These are phyloP conservation scores for Dichetophora obliterata DNA, from an alignment of 2,888 invertebrate genomes.

Conservation along the genomic window DNA sequence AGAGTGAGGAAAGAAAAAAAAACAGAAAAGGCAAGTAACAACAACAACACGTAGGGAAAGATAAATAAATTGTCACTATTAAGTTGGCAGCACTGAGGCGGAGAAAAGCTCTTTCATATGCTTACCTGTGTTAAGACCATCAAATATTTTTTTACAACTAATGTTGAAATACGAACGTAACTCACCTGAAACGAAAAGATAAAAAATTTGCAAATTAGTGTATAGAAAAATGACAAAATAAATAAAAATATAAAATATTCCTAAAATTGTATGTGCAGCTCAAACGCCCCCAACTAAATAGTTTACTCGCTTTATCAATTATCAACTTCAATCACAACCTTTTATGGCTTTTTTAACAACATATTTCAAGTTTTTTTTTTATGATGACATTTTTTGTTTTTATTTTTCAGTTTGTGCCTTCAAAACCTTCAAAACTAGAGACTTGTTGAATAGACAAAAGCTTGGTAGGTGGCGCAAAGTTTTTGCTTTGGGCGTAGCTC, in stretches of 20 bases:
- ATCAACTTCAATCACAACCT: slow-evolving; percentile 1
- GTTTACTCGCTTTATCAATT: neutral
- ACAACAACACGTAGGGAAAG: neutral
- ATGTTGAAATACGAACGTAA: neutral
- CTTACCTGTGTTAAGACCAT: neutral
- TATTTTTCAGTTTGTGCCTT: neutral
- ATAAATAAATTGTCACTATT: neutral
- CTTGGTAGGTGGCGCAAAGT: slow-evolving; percentile 11
- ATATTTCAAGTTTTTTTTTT: neutral
- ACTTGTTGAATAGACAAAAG: neutral
- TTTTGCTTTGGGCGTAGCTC: slow-evolving; percentile 13
- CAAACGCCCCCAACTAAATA: neutral
- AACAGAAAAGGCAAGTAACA: neutral
- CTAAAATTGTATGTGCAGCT: neutral
- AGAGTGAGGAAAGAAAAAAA: neutral
- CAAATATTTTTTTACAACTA: neutral
- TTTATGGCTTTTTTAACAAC: neutral
- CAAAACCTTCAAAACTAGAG: neutral
- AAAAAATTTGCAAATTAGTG: neutral
- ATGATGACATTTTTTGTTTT: neutral
- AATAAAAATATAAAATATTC: neutral
- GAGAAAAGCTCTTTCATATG: slow-evolving; percentile 12
- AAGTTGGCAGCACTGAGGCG: slow-evolving; percentile 18
- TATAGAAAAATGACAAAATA: neutral
- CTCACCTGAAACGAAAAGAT: slow-evolving; percentile 13